Evolutionary conservation across 2,888 invertebrate genomes (phyloP).

Genomic region (Muschampia plurimacula): DNA sequence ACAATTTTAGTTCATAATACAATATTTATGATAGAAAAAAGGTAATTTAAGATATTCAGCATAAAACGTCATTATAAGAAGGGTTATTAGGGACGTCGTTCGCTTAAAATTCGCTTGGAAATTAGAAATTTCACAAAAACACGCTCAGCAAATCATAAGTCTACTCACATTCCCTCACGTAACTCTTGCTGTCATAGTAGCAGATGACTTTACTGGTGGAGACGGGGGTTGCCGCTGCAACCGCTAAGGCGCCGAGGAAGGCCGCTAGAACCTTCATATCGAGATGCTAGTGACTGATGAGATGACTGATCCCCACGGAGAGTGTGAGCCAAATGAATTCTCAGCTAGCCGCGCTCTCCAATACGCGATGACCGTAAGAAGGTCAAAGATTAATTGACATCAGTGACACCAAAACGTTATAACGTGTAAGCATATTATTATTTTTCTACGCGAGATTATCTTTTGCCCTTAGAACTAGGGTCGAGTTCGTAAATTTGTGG

Average conservation of each 20-base stretch:
- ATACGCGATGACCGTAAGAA: slow-evolving; percentile 45
- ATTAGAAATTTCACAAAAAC: slow-evolving; percentile 30
- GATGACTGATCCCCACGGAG: slow-evolving; percentile 66
- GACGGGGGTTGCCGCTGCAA: slow-evolving; percentile 65
- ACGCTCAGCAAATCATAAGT: slow-evolving; percentile 57
- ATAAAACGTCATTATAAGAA: not conserved
- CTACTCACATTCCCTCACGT: slow-evolving; percentile 88
- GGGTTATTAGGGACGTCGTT: not conserved
- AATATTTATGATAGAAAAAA: too few relatives aligned
- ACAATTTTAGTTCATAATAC: too few relatives aligned
- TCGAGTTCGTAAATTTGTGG: not conserved
- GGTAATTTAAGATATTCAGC: not conserved
- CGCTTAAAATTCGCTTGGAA: slow-evolving; percentile 13
- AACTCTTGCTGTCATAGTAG: slow-evolving; percentile 90
- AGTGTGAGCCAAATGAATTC: slow-evolving; percentile 69
- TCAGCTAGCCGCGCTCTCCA: slow-evolving; percentile 45
- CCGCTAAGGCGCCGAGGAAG: slow-evolving; percentile 60
- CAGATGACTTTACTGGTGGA: slow-evolving; percentile 88
- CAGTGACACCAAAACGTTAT: slow-evolving; percentile 20
- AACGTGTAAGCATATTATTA: not conserved
- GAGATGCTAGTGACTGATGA: slow-evolving; percentile 39
- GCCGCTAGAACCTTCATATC: slow-evolving; percentile 66
- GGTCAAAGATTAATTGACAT: slow-evolving; percentile 51
- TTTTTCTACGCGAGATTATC: slow-evolving; percentile 22
- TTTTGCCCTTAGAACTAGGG: slow-evolving; percentile 10